Evolutionary conservation across 2,113 vertebrate species (phyloP), one percentile per base, ranked within the genome.

Genomic region (Catagonus wagneri): DNA sequence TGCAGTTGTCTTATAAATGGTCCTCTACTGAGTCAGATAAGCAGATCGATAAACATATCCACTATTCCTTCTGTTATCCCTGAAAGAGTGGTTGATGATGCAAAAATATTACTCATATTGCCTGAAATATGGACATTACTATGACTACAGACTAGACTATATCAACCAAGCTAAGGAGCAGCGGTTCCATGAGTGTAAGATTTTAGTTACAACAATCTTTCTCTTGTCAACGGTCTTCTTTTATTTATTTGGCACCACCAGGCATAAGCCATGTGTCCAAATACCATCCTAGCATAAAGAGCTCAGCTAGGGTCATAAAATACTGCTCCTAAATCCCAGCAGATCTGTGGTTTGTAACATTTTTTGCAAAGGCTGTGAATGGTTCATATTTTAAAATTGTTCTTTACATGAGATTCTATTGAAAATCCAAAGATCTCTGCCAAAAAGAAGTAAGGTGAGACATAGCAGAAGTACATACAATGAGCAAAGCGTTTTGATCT

Each of bases 371-470:
- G 44, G 4, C 17, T 89, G 52, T 36, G 85, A 78, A 54, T 71
- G 66, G 39, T 88, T 88, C 81, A 58, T 75, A 85, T 90, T 96
- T 96, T 81, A 66, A 94, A 89, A 95, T 23, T 50, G 54, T 90
- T 92, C 50, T 92, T 93, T 83, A 65, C 83, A 52, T 83, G 36
- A 78, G 58, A 32, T 85, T 96, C 83, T 86, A 69, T 19, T 75
- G 81, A 89, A 95, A 90, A 86, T 20, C 66, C 63, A 72, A 74
- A 75, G 63, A 44, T 58, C 58, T 11, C 22, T 90, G 81, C 23
- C 60, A 84, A 44, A 89, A 91, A 74, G 74, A 63, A 76, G 39
- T 72, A 39, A 27, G 20, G 22, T 63, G 84, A 85, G 25, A 60
- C 2, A 65, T 39, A 90, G 25, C 39, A 84, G 50, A 29, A 15